Evolutionary conservation across 2,113 vertebrate species (phyloP).

Genomic region (Prunella himalayana): DNA sequence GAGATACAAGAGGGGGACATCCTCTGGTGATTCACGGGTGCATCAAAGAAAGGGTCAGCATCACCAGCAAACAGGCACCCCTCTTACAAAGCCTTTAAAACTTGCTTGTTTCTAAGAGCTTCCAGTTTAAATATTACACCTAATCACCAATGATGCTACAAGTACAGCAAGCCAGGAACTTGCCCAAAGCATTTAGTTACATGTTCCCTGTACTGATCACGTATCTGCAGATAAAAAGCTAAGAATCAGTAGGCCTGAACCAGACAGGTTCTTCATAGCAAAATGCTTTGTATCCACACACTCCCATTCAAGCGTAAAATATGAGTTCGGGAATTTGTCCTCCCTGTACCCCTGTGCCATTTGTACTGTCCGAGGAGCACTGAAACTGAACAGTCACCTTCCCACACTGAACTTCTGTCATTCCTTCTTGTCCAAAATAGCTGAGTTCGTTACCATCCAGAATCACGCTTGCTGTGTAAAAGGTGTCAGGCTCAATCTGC

Average conservation of each 20-base stretch:
- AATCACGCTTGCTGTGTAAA: constrained; percentile 95
- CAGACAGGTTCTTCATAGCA: background rate
- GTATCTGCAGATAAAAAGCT: constrained; percentile 56
- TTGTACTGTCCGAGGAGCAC: constrained; percentile 97
- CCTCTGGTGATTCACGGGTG: background rate
- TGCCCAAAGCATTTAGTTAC: constrained; percentile 44
- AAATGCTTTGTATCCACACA: background rate
- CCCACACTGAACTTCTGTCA: constrained; percentile 97
- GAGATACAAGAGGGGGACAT: background rate
- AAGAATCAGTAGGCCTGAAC: constrained; percentile 45
- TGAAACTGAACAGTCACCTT: constrained; percentile 98
- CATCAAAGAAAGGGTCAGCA: background rate
- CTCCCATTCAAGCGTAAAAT: constrained; percentile 87
- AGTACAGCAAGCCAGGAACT: constrained; percentile 47
- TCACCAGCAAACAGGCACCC: background rate
- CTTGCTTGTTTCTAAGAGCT: constrained; percentile 20
- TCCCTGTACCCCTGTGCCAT: constrained; percentile 95
- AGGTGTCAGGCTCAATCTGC: constrained; percentile 95
- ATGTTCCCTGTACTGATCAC: constrained; percentile 49
- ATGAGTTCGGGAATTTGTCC: constrained; percentile 97
- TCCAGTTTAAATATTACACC: constrained; percentile 60
- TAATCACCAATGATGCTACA: constrained; percentile 54
- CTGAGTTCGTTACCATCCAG: constrained; percentile 94
- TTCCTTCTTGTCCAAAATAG: constrained; percentile 96
- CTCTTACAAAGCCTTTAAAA: constrained; percentile 50